Base-by-base conservation (phyloP, 2,797 vertebrate species). In the Hafferia zeledoni region DNA sequence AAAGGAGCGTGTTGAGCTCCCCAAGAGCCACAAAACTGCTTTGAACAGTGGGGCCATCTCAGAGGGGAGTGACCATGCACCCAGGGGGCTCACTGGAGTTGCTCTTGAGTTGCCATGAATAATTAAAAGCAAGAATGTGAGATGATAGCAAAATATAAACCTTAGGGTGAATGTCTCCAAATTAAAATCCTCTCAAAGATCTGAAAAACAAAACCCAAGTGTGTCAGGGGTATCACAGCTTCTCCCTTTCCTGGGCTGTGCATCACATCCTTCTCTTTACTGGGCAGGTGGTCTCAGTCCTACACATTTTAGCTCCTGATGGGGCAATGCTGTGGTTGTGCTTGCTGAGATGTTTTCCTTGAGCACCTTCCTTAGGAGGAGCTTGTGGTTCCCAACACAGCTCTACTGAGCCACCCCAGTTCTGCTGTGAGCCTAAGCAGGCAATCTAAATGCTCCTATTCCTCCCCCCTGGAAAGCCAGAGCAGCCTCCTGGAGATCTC, bases 321-420 rank as follows among this genome's bases (percentile, higher is more conserved):
- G 49, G 19, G 80, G 5, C 0, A 5, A 4, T 2, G 18, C 27
- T 31, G 47, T 31, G 33, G 17, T 13, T 64, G 17, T 5, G 0
- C 22, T 35, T 13, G 44, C 72, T 69, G 57, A 68, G 72, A 31
- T 11, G 71, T 22, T 75, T 63, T 12, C 63, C 55, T 67, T 0
- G 2, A 61, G 50, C 55, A 50, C 2, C 1, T 9, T 47, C 30
- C 16, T 60, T 14, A 27, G 4, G 4, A 79, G 47, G 31, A 83
- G 78, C 52, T 19, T 5, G 35, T 37, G 68, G 25, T 20, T 56
- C 11, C 1, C 24, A 47, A 20, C 84, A 35, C 19, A 3, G 82
- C 83, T 88, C 56, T 24, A 13, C 67, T 5, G 59, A 82, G 52
- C 39, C 19, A 5, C 47, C 44, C 27, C 0, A 11, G 37, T 6